Conservation (phyloP, 1,140 invertebrate genomes). For the Pogonomyrmex californicus region DNA sequence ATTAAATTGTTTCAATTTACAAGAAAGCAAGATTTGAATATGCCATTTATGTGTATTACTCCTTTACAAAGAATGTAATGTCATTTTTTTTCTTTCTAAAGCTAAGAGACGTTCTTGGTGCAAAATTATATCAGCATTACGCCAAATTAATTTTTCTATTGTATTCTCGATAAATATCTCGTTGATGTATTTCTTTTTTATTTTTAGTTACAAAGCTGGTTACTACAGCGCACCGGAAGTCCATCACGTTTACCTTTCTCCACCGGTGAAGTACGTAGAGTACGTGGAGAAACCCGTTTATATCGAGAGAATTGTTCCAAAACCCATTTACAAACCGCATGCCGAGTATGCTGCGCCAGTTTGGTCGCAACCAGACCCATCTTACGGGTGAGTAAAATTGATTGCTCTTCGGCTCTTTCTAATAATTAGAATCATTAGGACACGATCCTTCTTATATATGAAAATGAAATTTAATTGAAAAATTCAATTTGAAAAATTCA, state of each 20-base stretch:
- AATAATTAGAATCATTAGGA: not conserved
- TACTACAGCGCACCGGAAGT: slow-evolving; percentile 80
- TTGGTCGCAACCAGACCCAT: slow-evolving; percentile 74
- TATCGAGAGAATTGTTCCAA: slow-evolving; percentile 80
- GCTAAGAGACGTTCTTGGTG: not conserved
- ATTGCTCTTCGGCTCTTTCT: not conserved
- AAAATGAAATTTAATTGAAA: not conserved
- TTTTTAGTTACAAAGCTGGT: slow-evolving; percentile 81
- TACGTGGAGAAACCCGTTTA: slow-evolving; percentile 84
- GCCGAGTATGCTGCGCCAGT: slow-evolving; percentile 77
- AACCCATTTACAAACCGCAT: slow-evolving; percentile 78
- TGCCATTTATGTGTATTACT: not conserved
- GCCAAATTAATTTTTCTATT: not conserved
- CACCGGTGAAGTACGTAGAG: slow-evolving; percentile 79
- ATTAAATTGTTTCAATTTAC: not conserved
- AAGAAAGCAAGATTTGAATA: not conserved
- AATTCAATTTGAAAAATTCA: not conserved
- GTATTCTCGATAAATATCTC: not conserved
- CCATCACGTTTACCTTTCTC: slow-evolving; percentile 81
- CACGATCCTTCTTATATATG: not conserved
- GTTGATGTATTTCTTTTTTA: slow-evolving; percentile 30
- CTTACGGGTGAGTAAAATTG: slow-evolving; percentile 77
- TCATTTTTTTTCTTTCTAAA: slow-evolving; percentile 1
- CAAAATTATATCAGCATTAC: not conserved
- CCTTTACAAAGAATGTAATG: not conserved